Percentiles rank a stretch among this genome's conserved stretches.
Conservation (phyloP, 2,888 invertebrate species). For the Lasioglossum marginatum region DNA sequence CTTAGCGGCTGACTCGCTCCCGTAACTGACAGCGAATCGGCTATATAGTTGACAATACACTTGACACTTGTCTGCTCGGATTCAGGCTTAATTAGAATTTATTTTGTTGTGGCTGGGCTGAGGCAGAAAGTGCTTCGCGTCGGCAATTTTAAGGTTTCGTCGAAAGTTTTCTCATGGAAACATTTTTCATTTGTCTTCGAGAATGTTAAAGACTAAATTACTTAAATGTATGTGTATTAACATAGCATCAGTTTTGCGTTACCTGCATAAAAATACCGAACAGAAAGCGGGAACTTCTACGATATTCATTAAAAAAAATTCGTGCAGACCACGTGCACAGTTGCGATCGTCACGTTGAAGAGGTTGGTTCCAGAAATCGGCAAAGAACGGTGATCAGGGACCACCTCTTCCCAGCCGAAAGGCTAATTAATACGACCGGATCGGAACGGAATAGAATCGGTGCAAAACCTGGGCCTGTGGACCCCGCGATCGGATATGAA, state of each 20-base stretch:
- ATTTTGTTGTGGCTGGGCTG: background rate
- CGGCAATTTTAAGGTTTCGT: background rate
- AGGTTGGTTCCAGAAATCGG: conserved; percentile 16
- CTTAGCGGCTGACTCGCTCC: background rate
- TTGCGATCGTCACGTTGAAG: background rate
- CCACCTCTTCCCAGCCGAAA: background rate
- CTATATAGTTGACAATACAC: background rate
- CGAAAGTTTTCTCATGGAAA: no score
- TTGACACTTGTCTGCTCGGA: background rate
- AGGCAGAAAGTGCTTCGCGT: background rate
- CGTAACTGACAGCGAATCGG: conserved; percentile 1
- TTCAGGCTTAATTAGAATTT: conserved; percentile 1
- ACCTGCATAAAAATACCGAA: background rate
- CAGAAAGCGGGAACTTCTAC: background rate
- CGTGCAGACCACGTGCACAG: background rate
- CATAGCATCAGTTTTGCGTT: no score
- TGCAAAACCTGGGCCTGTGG: conserved; percentile 38
- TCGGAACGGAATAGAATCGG: conserved; percentile 42
- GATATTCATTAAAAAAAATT: background rate
- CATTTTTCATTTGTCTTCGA: no score
- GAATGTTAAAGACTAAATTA: no score
- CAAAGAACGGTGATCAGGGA: conserved; percentile 1
- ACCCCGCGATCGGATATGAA: conserved; percentile 48
- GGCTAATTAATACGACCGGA: conserved; percentile 53
- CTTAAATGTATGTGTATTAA: no score